Conservation (phyloP, 2,888 invertebrate species). For the Acanthosepion esculentum region DNA sequence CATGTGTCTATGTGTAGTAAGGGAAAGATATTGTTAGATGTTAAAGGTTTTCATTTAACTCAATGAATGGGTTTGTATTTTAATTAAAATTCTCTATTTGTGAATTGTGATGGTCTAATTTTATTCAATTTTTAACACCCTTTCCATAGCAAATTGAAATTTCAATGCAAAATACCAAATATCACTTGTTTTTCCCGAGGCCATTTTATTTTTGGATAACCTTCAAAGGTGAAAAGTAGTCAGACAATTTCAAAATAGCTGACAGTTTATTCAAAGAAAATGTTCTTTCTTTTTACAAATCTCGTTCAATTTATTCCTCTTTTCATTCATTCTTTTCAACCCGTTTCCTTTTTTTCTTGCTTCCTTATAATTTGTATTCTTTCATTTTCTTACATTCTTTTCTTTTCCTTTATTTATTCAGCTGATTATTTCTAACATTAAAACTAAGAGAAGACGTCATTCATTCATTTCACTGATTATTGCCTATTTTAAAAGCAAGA, state of each 20-base stretch:
- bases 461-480: too few species aligned
- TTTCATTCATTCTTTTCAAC: too few species aligned
- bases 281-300: too few species aligned
- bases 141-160: not conserved
- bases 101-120: not conserved
- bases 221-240: not conserved
- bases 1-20: too few species aligned
- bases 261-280: not conserved
- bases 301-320: too few species aligned
- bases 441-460: too few species aligned
- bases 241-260: not conserved
- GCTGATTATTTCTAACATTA: not conserved
- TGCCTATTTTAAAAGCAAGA: not conserved
- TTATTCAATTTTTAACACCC: not conserved
- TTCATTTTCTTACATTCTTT: not conserved
- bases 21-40: too few species aligned
- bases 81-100: not conserved
- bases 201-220: not conserved
- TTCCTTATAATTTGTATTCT: not conserved
- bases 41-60: too few species aligned
- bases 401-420: not conserved
- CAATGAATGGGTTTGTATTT: not conserved
- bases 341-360: not conserved
- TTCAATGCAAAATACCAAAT: not conserved
- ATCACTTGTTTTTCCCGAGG: not conserved